Evolutionary conservation across 2,113 vertebrate genomes (phyloP), one percentile per base, ranked within the genome.

Genomic region (Saccopteryx leptura): DNA sequence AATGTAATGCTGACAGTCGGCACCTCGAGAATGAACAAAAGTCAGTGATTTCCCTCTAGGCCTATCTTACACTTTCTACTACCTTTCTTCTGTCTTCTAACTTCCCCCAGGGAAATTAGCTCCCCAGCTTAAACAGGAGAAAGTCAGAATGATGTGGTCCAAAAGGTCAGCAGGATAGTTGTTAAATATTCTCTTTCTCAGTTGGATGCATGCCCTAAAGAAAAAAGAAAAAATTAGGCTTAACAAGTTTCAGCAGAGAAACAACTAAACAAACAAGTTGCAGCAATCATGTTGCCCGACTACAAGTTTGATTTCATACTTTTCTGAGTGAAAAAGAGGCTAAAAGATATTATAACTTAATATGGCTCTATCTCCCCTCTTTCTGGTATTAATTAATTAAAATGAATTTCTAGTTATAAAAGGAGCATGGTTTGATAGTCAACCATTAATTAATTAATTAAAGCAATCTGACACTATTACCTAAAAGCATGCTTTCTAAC

Each of bases 371-470:
- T 50, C 63, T 2, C 9, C 54, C 48, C 65, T 69, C 28, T 69
- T 72, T 85, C 39, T 91, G 26, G 10, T 65, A 85, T 68, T 88
- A 78, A 79, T 76, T 82, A 74, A 78, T 90, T 58, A 92, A 74
- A 86, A 33, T 56, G 84, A 56, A 84, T 58, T 69, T 86, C 46
- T 89, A 72, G 61, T n/a, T 86, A 56, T 88, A 66, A 83, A 94
- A 87, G 18, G 52, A 71, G 21, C 11, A 56, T 48, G 14, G 18
- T 56, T 93, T 83, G 56, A 80, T 76, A 71, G 71, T 78, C n/a
- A 81, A 56, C 54, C 28, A 83, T 87, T 17, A 60, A 33, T 46
- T 82, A 60, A 31, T 82, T 63, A 63, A 65, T 82, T 83, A 50
- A 48, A 83, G 7, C 17, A 65, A 65, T 83, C 50, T 69, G 68